Percentiles rank a stretch among this genome's conserved stretches.
These are phyloP conservation scores for Dendroctonus valens DNA, from an alignment of 1,140 invertebrate species.

Conservation along the genomic window DNA sequence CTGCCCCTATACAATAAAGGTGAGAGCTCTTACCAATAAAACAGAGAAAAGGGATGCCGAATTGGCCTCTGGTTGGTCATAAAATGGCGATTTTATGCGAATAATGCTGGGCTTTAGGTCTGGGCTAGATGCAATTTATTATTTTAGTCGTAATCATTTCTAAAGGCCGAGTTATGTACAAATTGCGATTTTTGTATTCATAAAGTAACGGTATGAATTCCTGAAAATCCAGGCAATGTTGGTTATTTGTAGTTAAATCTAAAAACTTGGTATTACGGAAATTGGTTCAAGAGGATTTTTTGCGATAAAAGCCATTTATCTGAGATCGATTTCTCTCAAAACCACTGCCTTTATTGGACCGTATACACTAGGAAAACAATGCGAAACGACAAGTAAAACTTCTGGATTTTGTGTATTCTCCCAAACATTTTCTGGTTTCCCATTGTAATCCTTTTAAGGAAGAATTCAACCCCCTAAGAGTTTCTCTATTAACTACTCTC, in stretches of 20 bases:
- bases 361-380: no score
- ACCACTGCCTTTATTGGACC: no score
- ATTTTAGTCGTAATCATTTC: constrained; percentile 17
- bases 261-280: no score
- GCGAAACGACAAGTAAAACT: no score
- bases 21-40: constrained; percentile 17
- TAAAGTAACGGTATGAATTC: background rate
- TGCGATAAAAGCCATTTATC: no score
- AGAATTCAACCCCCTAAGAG: background rate
- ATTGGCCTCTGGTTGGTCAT: constrained; percentile 17
- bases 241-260: background rate
- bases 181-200: constrained; percentile 1
- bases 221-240: background rate
- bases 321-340: no score
- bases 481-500: background rate
- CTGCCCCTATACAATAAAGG: constrained; percentile 5
- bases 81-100: constrained; percentile 27
- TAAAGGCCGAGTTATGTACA: constrained; percentile 1
- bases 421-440: background rate
- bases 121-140: constrained; percentile 8
- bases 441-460: no score
- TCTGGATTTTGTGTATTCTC: no score
- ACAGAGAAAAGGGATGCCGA: constrained; percentile 18
- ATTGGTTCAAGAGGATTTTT: no score
- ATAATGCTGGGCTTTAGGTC: constrained; percentile 14